Evolutionary conservation across 2,888 invertebrate species (phyloP).

Genomic region (Pollenia labialis): DNA sequence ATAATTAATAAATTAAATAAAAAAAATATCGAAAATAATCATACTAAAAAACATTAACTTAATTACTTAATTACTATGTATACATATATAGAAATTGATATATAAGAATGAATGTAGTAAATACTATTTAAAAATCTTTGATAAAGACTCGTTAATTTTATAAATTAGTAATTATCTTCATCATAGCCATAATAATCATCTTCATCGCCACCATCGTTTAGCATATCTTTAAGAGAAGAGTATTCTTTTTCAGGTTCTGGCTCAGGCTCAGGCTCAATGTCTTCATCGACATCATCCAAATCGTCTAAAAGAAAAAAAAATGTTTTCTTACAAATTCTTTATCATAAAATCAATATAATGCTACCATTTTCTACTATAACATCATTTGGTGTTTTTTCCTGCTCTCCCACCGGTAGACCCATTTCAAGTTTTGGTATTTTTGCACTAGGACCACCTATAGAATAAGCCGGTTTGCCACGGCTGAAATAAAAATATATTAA

Average conservation of each 20-base stretch:
- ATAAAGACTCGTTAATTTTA: background rate
- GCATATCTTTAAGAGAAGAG: slow-evolving; percentile 86
- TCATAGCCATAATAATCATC: slow-evolving; percentile 89
- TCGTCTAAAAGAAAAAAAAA: slow-evolving; percentile 77
- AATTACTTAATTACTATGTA: background rate
- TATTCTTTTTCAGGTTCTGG: slow-evolving; percentile 84
- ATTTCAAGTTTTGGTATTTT: slow-evolving; percentile 80
- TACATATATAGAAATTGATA: too few species aligned
- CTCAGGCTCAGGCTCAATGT: slow-evolving; percentile 82
- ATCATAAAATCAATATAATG: too few species aligned
- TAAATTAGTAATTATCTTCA: slow-evolving; percentile 86
- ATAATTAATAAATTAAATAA: slow-evolving; percentile 5
- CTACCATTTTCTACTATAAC: slow-evolving; percentile 79
- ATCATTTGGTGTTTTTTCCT: slow-evolving; percentile 75
- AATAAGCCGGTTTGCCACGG: slow-evolving; percentile 78
- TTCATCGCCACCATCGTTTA: slow-evolving; percentile 87
- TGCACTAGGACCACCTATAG: slow-evolving; percentile 78
- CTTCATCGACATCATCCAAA: slow-evolving; percentile 83
- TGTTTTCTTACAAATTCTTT: too few species aligned
- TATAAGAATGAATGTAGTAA: background rate
- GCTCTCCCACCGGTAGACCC: slow-evolving; percentile 77
- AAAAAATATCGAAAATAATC: slow-evolving; percentile 25
- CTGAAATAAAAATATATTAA: slow-evolving; percentile 48
- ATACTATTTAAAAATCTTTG: background rate
- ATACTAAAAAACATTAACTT: slow-evolving; percentile 25